Conservation (phyloP, 2,113 vertebrate genomes). For the Corapipo altera region DNA sequence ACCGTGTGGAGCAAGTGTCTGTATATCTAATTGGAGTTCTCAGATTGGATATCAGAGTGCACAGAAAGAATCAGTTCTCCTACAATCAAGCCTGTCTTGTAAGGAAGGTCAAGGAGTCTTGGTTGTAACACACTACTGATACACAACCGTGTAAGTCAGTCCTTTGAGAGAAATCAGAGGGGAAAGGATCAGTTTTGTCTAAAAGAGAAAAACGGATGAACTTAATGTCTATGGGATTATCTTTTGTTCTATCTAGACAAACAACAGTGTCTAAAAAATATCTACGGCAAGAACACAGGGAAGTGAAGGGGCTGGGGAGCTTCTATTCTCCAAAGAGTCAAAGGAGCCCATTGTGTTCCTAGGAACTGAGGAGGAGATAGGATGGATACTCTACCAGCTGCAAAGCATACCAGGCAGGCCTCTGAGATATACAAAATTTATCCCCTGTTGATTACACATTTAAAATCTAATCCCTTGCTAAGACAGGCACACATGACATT, state of each 20-base stretch:
- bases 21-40: not conserved
- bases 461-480: not conserved
- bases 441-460: not conserved
- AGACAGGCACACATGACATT: not conserved
- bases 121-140: not conserved
- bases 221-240: not conserved
- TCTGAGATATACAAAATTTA: not conserved
- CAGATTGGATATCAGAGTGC: not conserved
- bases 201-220: not conserved
- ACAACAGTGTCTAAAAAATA: not conserved
- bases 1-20: fast-evolving
- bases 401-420: not conserved
- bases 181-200: not conserved
- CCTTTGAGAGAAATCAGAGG: not conserved
- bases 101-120: not conserved
- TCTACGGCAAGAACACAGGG: not conserved
- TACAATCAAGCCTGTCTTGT: not conserved
- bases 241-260: not conserved
- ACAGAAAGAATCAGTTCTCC: not conserved
- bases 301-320: not conserved
- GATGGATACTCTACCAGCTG: not conserved
- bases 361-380: not conserved
- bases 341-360: not conserved
- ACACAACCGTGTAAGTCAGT: not conserved
- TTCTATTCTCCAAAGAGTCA: not conserved